Conservation (phyloP, 2,888 invertebrate species). For the Hoplodrina blanda region DNA sequence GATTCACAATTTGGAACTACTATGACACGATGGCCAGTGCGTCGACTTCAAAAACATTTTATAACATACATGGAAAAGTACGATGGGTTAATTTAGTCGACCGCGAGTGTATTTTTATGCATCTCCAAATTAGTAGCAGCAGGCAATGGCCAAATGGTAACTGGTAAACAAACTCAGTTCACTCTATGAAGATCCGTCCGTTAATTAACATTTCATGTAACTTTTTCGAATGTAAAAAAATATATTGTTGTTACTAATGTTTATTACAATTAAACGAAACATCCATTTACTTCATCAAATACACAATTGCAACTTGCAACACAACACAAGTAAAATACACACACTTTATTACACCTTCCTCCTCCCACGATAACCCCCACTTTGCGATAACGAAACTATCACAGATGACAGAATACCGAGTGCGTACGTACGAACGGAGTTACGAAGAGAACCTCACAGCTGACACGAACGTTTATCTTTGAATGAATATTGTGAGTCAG, state of each 20-base stretch:
- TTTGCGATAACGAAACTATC: constrained; percentile 29
- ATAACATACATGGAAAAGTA: too few relatives aligned
- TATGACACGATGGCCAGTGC: too few relatives aligned
- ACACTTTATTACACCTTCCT: neutral
- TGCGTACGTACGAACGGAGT: constrained; percentile 1
- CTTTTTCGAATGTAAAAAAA: too few relatives aligned
- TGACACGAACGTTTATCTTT: constrained; percentile 70
- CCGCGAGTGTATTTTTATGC: too few relatives aligned
- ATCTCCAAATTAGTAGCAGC: too few relatives aligned
- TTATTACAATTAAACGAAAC: neutral
- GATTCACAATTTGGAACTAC: too few relatives aligned
- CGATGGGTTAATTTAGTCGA: too few relatives aligned
- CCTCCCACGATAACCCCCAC: constrained; percentile 29
- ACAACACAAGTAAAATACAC: constrained; percentile 7
- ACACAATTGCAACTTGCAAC: constrained; percentile 1
- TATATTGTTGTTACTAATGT: too few relatives aligned
- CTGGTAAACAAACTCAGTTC: too few relatives aligned
- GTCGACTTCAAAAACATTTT: too few relatives aligned
- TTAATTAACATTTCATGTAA: neutral
- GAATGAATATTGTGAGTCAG: constrained; percentile 74
- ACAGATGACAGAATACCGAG: constrained; percentile 20
- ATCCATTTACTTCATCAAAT: neutral
- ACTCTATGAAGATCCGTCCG: too few relatives aligned
- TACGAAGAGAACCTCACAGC: constrained; percentile 71
- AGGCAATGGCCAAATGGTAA: too few relatives aligned